Conservation (phyloP, 2,888 invertebrate genomes). For the Marronus borbonicus region DNA sequence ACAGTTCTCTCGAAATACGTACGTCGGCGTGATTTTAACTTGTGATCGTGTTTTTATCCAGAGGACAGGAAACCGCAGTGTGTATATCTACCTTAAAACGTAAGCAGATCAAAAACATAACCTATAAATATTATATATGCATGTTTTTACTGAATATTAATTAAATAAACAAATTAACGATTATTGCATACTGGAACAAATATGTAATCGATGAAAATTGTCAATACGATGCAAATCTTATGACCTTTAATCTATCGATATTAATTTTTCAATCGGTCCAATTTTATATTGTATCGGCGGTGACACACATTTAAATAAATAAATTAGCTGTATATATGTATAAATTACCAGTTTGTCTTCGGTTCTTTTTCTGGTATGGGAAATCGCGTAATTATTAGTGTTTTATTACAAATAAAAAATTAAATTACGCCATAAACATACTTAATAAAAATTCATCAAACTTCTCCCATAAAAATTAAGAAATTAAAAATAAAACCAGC, state of each 20-base stretch:
- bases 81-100: constrained; percentile 8
- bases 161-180: no score
- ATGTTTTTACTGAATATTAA: not conserved
- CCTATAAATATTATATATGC: constrained; percentile 13
- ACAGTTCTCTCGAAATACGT: not conserved
- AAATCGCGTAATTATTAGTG: no score
- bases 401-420: no score
- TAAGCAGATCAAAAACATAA: constrained; percentile 33
- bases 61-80: not conserved
- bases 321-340: not conserved
- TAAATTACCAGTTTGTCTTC: no score
- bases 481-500: no score
- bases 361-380: no score
- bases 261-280: no score
- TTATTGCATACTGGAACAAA: not conserved
- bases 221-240: not conserved
- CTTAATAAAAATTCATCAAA: no score
- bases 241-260: constrained; percentile 1
- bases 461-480: no score
- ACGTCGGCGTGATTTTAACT: constrained; percentile 3
- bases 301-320: not conserved
- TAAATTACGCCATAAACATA: no score
- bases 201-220: not conserved
- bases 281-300: not conserved
- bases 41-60: constrained; percentile 5